These are phyloP conservation scores for Cataglyphis hispanica DNA, from an alignment of 1,140 invertebrate species.

Conservation along the genomic window DNA sequence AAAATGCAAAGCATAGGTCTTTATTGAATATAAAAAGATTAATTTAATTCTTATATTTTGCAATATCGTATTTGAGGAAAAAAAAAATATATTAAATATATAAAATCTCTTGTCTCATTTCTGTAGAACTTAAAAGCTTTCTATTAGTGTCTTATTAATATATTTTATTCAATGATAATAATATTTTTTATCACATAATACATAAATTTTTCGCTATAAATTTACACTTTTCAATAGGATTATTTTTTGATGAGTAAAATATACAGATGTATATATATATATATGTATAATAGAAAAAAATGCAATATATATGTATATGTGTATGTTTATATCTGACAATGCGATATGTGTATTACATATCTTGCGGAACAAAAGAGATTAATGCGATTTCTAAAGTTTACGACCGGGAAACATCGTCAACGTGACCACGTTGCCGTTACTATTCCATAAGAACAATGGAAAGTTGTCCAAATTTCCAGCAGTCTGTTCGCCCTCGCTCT, in stretches of 20 bases:
- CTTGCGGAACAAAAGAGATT: not conserved
- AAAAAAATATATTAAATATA: not conserved
- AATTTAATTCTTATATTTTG: not conserved
- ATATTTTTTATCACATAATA: too few relatives aligned
- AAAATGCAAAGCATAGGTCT: too few relatives aligned
- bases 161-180: not conserved
- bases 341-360: not conserved
- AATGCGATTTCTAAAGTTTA: slow-evolving; percentile 16
- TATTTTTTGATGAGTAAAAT: too few relatives aligned
- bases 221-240: too few relatives aligned
- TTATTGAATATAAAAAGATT: not conserved
- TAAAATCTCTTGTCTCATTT: not conserved
- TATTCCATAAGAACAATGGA: slow-evolving; percentile 5
- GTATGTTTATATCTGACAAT: not conserved
- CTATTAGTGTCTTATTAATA: not conserved
- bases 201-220: too few relatives aligned
- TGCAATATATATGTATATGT: not conserved
- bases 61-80: not conserved
- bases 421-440: not conserved
- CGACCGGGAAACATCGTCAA: not conserved
- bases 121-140: not conserved
- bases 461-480: slow-evolving; percentile 23
- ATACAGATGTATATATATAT: too few relatives aligned
- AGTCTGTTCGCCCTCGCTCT: not conserved
- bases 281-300: too few relatives aligned